These are phyloP conservation scores for Condylostylus longicornis DNA, from an alignment of 1,140 invertebrate genomes.

Conservation along the genomic window DNA sequence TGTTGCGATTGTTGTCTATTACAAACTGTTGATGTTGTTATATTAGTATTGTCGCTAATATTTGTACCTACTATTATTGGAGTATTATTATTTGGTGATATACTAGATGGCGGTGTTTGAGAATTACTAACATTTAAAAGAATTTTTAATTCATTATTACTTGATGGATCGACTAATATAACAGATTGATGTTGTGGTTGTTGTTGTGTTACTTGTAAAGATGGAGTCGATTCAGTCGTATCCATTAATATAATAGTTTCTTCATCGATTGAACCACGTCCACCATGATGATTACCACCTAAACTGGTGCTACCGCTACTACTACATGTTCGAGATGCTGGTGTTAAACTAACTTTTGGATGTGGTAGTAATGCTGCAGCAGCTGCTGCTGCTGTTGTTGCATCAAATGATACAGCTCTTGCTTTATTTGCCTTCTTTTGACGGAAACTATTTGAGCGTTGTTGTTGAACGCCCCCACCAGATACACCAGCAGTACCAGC, in stretches of 20 bases:
- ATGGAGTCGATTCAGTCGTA: constrained; percentile 6
- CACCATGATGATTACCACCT: background rate
- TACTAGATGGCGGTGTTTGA: too few species aligned
- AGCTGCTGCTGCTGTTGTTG: constrained; percentile 17
- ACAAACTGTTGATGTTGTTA: too few species aligned
- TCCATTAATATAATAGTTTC: constrained; percentile 11
- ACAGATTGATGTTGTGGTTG: background rate
- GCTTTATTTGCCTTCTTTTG: constrained; percentile 1
- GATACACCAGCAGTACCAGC: too few species aligned
- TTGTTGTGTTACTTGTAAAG: constrained; percentile 2
- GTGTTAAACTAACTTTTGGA: background rate
- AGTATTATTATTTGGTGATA: too few species aligned
- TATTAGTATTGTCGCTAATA: too few species aligned
- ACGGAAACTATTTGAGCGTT: constrained; percentile 1
- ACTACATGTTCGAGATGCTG: too few species aligned
- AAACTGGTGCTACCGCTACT: constrained; percentile 6
- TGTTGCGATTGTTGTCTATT: too few species aligned
- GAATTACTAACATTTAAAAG: too few species aligned
- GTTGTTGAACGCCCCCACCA: background rate
- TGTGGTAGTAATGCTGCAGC: constrained; percentile 18
- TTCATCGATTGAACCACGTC: background rate
- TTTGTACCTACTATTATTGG: too few species aligned
- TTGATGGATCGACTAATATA: constrained; percentile 2
- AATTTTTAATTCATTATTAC: background rate
- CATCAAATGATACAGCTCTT: constrained; percentile 2